A percentile compares a stretch with the other conserved stretches of the same genome.
Evolutionary conservation across 2,888 invertebrate species (phyloP).

Genomic region (Sericinus montela): DNA sequence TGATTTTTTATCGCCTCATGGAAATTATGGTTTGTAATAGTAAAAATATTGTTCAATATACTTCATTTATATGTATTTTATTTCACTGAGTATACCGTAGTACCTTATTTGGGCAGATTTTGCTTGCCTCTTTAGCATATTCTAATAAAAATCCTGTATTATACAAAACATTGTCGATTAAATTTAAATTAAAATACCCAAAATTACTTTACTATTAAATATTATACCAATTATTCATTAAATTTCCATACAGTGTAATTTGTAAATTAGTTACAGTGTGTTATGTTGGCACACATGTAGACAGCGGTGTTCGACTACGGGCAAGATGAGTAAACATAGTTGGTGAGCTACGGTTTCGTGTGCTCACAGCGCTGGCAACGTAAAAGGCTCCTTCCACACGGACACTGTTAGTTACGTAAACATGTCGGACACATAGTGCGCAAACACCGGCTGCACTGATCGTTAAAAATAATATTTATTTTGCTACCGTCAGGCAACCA

Average conservation of each 20-base stretch:
- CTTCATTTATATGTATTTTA: no score
- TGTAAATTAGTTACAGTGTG: conserved; percentile 21
- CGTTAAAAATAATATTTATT: conserved; percentile 75
- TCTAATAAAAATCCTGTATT: no score
- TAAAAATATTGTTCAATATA: no score
- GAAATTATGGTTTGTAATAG: no score
- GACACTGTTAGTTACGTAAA: conserved; percentile 72
- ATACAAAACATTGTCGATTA: no score
- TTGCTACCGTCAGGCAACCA: conserved; percentile 41
- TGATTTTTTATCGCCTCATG: no score
- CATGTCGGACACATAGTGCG: conserved; percentile 39
- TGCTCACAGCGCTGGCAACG: conserved; percentile 40
- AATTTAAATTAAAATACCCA: no score
- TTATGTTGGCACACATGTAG: conserved; percentile 32
- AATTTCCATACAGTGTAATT: conserved; percentile 13
- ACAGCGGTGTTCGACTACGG: conserved; percentile 39
- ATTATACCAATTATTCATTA: not conserved
- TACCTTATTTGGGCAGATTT: no score
- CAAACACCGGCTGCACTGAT: conserved; percentile 71
- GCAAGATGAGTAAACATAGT: conserved; percentile 46
- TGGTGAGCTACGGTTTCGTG: conserved; percentile 43
- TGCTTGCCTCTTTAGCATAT: no score
- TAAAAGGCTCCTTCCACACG: conserved; percentile 43
- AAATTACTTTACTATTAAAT: no score
- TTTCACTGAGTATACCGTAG: no score